phyloP scores from a whole-genome alignment of 1,140 invertebrate species.

The Pseudomyrmex gracilis region DNA sequence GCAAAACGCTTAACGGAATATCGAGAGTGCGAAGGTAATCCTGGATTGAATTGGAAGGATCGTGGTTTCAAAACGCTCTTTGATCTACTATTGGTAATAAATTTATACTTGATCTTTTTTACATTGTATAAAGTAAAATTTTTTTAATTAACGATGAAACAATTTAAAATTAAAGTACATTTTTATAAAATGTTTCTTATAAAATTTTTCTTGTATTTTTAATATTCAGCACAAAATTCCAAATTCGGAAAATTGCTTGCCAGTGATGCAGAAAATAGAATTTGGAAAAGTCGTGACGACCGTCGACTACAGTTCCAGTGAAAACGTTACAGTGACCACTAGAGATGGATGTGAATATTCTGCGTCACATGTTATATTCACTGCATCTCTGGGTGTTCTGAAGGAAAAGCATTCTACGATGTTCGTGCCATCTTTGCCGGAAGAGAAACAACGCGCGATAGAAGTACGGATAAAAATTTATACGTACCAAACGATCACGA shows the following conservation, averaged over 20 bases:
- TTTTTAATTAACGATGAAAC: not conserved
- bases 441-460: constrained; percentile 76
- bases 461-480: constrained; percentile 58
- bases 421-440: constrained; percentile 81
- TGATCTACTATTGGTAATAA: constrained; percentile 86
- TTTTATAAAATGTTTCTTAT: constrained; percentile 33
- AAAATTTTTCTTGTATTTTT: not conserved
- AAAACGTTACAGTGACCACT: constrained; percentile 77
- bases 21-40: constrained; percentile 87
- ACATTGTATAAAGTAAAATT: not conserved
- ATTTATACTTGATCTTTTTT: constrained; percentile 10
- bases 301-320: constrained; percentile 76
- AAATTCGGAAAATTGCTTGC: constrained; percentile 65
- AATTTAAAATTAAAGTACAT: constrained; percentile 9
- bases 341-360: constrained; percentile 77
- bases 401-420: constrained; percentile 80
- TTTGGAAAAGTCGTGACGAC: constrained; percentile 78
- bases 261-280: constrained; percentile 78
- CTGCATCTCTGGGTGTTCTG: constrained; percentile 85
- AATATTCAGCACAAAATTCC: constrained; percentile 77
- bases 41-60: constrained; percentile 87
- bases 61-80: constrained; percentile 87
- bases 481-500: constrained; percentile 2
- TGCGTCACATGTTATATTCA: constrained; percentile 84
- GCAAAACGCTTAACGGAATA: constrained; percentile 86